phyloP scores from a whole-genome alignment of 2,797 vertebrate genomes.

The Platyrinchus mystaceus region DNA sequence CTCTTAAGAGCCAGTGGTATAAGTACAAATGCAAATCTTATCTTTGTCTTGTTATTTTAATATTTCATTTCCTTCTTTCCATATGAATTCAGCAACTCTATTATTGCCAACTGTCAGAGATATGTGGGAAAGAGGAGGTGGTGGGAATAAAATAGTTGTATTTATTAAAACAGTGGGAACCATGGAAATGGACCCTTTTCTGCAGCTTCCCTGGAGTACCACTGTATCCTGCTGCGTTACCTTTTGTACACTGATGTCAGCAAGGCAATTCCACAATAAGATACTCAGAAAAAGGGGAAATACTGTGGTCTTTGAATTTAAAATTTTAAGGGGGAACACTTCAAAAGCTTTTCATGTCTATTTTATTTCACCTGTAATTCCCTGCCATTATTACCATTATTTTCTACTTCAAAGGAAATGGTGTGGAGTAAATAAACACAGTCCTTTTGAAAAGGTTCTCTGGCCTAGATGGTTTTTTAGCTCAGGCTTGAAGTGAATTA shows the following conservation, averaged over 20 bases:
- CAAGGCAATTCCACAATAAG: background rate
- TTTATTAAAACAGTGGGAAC: conserved; percentile 31
- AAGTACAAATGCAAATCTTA: conserved; percentile 65
- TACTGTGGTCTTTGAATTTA: background rate
- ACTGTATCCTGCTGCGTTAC: background rate
- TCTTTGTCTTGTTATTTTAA: conserved; percentile 66
- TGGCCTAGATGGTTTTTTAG: background rate
- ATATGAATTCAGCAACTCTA: conserved; percentile 59
- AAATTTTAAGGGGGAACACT: background rate
- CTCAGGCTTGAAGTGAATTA: background rate
- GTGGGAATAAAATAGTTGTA: conserved; percentile 28
- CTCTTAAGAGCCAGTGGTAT: conserved; percentile 45
- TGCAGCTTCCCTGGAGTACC: background rate
- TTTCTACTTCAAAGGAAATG: background rate
- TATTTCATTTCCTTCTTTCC: conserved; percentile 68
- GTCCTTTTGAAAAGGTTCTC: background rate
- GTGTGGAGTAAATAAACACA: background rate
- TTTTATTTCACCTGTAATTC: background rate
- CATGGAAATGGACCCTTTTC: background rate
- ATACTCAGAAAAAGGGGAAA: background rate
- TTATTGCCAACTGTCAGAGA: conserved; percentile 56
- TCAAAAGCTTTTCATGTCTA: background rate
- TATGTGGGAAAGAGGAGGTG: conserved; percentile 52
- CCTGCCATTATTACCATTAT: background rate
- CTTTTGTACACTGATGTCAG: background rate